Conservation (phyloP, 1,140 invertebrate species). For the Aphaenogaster rudis region DNA sequence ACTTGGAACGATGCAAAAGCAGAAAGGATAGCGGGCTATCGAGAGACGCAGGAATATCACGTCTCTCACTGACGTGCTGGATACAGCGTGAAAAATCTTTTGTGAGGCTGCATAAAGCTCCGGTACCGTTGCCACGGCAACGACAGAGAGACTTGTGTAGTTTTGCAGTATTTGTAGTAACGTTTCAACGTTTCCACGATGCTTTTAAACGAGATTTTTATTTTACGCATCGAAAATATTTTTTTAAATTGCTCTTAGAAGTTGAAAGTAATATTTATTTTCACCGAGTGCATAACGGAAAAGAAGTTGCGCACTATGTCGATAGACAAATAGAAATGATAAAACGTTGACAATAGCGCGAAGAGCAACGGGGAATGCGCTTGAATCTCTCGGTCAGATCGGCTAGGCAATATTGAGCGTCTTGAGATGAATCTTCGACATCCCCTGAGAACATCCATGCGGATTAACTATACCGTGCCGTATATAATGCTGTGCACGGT, state of each 20-base stretch:
- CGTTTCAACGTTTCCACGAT: background rate
- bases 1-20: conserved; percentile 60
- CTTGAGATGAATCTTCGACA: conserved; percentile 79
- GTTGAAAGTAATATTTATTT: background rate
- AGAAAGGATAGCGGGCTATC: conserved; percentile 55
- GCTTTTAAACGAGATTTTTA: conserved; percentile 13
- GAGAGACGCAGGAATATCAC: conserved; percentile 53
- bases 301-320: background rate
- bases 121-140: conserved; percentile 23
- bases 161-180: conserved; percentile 10
- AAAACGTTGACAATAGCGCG: conserved; percentile 28
- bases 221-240: background rate
- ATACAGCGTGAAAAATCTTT: conserved; percentile 61
- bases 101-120: conserved; percentile 44
- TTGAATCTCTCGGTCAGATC: conserved; percentile 62
- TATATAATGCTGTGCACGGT: conserved; percentile 74
- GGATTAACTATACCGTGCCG: conserved; percentile 76
- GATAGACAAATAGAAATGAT: background rate
- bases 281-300: background rate
- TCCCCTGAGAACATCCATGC: conserved; percentile 74
- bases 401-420: conserved; percentile 74
- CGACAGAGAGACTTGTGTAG: conserved; percentile 11
- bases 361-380: conserved; percentile 38
- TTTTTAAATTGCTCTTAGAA: background rate
- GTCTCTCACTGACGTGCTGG: conserved; percentile 37